Base-by-base conservation (phyloP, 2,113 vertebrate species). In the Meleagris gallopavo region DNA sequence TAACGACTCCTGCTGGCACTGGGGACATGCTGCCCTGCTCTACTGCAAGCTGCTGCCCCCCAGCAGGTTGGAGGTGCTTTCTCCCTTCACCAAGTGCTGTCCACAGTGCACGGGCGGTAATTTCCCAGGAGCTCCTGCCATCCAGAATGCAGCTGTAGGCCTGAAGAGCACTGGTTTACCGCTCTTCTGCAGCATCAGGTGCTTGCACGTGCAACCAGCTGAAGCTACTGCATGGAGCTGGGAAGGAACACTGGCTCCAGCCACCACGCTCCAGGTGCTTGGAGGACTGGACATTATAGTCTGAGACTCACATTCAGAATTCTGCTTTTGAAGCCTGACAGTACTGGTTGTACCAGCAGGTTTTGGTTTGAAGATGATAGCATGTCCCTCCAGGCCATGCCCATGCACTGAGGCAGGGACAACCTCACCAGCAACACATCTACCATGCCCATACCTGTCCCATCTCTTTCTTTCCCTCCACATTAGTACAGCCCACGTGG, bases 91-190 rank as follows among this genome's bases (percentile, higher is more conserved):
- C 1, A 0, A n/a, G 22, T 54, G 13, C 58, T 16, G 10, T 21
- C 48, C 34, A 13, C 18, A 48, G 48, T 1, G 3, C 3, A 48
- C 5, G 4, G 40, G 11, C 1, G 2, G 29, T 32, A 57, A 48
- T 7, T 10, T 21, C 46, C 43, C 32, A 5, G 0, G 5, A 66
- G 43, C 43, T 73, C 36, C 29, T 12, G 38, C 6, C 54, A 40
- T 0, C 2, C 9, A 24, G 7, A 16, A 38, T 0, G 2, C 14
- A 3, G 67, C 12, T 4, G 2, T 22, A 15, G 7, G 14, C 48
- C 66, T 9, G 57, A 36, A 36, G 65, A 22, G n/a, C 24, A 10
- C 3, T 8, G 52, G 27, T 25, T 61, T 32, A 36, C 43, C 52
- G 67, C 67, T 73, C 38, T 75, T 62, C 64, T 21, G 5, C 24